Conservation (phyloP, 2,888 invertebrate species). For the Spodoptera picta region DNA sequence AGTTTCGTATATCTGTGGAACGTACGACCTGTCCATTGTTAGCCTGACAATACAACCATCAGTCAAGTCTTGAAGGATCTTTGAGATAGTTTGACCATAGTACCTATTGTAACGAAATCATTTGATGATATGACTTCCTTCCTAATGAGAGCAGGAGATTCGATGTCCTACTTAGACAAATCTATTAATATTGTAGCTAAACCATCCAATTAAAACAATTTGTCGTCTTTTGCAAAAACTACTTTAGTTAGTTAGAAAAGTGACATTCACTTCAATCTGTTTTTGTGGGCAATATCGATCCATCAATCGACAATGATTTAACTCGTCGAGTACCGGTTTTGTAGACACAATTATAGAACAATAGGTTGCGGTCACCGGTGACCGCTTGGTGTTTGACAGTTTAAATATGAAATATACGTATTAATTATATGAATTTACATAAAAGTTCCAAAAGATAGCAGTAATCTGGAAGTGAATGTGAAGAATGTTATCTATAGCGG, state of each 20-base stretch:
- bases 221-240: no score
- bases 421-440: slow-evolving; percentile 4
- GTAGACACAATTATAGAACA: no score
- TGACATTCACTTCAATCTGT: slow-evolving; percentile 19
- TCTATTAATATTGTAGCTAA: no score
- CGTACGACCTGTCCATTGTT: slow-evolving; percentile 68
- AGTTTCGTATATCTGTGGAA: slow-evolving; percentile 56
- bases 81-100: slow-evolving; percentile 55
- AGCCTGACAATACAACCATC: slow-evolving; percentile 69
- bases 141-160: slow-evolving; percentile 15
- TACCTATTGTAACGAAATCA: slow-evolving; percentile 50
- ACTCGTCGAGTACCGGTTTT: no score
- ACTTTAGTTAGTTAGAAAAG: neutral
- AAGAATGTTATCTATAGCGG: slow-evolving; percentile 27
- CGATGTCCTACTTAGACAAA: slow-evolving; percentile 11
- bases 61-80: slow-evolving; percentile 63
- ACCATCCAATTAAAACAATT: no score
- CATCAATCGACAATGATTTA: slow-evolving; percentile 9
- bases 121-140: slow-evolving; percentile 34
- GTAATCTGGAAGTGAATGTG: slow-evolving; percentile 25
- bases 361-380: no score
- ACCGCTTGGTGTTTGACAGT: no score
- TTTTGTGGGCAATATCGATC: slow-evolving; percentile 28
- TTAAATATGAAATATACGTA: slow-evolving; percentile 31
- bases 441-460: slow-evolving; percentile 1